Base-by-base conservation (phyloP, 2,888 invertebrate genomes). In the Kryphioiulus occultus region DNA sequence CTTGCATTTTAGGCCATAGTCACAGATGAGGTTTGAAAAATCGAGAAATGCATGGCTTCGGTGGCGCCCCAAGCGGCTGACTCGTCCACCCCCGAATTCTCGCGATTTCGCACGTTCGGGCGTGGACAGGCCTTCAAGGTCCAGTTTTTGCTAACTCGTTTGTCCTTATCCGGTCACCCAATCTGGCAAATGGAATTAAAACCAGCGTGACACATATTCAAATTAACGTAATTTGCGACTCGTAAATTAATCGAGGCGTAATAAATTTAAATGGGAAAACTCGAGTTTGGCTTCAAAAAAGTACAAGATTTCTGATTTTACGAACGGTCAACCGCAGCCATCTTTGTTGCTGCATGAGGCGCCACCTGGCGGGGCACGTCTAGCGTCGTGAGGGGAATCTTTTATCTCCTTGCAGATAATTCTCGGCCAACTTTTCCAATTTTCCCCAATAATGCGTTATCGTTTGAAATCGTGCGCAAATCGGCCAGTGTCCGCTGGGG, bases 391-490 rank as follows among this genome's bases (percentile, higher is more conserved):
- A 12, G 22, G 68, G 68, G 68, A 26, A 68, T 26, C 68, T 9
- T 44, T 68, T 68, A 68, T 68, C 68, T 26, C 10, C 53, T 3
- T 1, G 26, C 68, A 26, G 68, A 68, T 68, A 26, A 68, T 68
- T 68, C 68, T 26, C 12, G 68, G 22, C 26, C n/a, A 68, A 22
- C n/a, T 68, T 53, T 68, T 68, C 68, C 68, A 26, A 68, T 68
- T 68, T 68, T 68, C 26, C 26, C n/a, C 68, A 68, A 68, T 68
- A 68, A 68, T 26, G 26, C 68, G 68, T 68, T 68, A 68, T 68
- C 68, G 68, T 68, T 68, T 68, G 68, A 68, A 68, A 68, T 68
- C n/a, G 68, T 68, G n/a, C 26, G 68, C 68, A 68, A 68, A 68
- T 68, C 68, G 68, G 22, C 68, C 22, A 9, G 26, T 68, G 68